Percentiles rank a stretch among this genome's conserved stretches.
These are phyloP conservation scores for Bradypodion ventrale DNA, from an alignment of 2,797 vertebrate species.

Conservation along the genomic window DNA sequence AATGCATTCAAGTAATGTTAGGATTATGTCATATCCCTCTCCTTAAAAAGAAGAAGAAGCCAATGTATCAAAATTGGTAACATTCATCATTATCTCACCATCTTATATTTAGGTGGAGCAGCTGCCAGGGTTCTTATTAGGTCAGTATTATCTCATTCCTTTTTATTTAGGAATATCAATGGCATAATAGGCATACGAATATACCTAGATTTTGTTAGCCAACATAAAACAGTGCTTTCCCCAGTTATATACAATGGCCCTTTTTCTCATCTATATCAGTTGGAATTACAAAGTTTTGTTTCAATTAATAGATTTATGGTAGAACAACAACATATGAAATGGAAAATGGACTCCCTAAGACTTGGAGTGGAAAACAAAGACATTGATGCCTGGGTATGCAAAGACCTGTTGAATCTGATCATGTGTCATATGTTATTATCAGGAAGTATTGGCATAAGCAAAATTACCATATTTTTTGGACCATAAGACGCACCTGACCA, in stretches of 20 bases:
- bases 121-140: constrained; percentile 22
- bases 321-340: background rate
- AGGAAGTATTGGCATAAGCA: too few species aligned
- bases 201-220: constrained; percentile 1
- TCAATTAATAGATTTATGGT: constrained; percentile 20
- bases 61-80: constrained; percentile 56
- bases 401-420: background rate
- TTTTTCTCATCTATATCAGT: constrained; percentile 15
- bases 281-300: background rate
- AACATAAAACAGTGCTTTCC: background rate
- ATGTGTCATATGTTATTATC: too few species aligned
- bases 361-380: constrained; percentile 14
- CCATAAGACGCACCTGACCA: too few species aligned
- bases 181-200: background rate
- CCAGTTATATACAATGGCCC: background rate
- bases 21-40: constrained; percentile 47
- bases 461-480: too few species aligned
- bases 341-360: constrained; percentile 4
- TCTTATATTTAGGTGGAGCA: constrained; percentile 47
- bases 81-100: constrained; percentile 65
- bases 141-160: constrained; percentile 37
- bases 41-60: constrained; percentile 52
- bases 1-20: constrained; percentile 55
- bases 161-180: constrained; percentile 29
- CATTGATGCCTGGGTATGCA: background rate